Evolutionary conservation across 2,888 invertebrate species (phyloP), one percentile per base, ranked within the genome.

Genomic region (Pyralis farinalis): DNA sequence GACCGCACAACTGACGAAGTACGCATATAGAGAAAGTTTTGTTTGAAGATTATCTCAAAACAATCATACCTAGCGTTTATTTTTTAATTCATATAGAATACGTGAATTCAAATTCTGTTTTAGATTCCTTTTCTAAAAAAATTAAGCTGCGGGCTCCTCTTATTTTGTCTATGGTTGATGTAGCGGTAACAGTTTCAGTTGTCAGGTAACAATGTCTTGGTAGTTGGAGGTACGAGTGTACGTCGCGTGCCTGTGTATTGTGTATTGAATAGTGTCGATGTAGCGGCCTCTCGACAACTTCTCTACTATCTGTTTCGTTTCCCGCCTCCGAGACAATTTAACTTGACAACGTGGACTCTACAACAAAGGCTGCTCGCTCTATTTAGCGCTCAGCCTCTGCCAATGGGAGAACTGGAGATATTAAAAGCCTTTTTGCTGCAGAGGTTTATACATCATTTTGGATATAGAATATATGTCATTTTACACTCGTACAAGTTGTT

Each of bases 311-410:
- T 78, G 78, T 83, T 82, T 79, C 78, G 82, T 79, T 85, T 82
- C 77, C 84, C 86, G 81, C 73, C 75, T 61, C 66, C 57, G 79
- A 84, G 82, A 87, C 86, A 85, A 85, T 86, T 85, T 82, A 87
- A 85, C 87, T 87, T 84, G 83, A 78, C 86, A 81, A 80, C 81
- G 67, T 75, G 72, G 75, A 70, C 69, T 71, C 62, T 51, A 58
- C 63, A 80, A 86, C 86, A 87, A 86, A 77, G 69, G 75, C 71
- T 46, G 64, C 65, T 70, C 69, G 84, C 73, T 80, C 83, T 73
- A 82, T 84, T 85, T 83, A 84, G 63, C 69, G 71, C 65, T 58
- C 66, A 55, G 61, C 58, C 66, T 65, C 50, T 58, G 54, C 67
- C 67, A 65, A 70, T 67, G 59, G 64, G 58, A 63, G 58, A 55